phyloP scores from a whole-genome alignment of 2,797 vertebrate species.

The Echiichthys vipera region DNA sequence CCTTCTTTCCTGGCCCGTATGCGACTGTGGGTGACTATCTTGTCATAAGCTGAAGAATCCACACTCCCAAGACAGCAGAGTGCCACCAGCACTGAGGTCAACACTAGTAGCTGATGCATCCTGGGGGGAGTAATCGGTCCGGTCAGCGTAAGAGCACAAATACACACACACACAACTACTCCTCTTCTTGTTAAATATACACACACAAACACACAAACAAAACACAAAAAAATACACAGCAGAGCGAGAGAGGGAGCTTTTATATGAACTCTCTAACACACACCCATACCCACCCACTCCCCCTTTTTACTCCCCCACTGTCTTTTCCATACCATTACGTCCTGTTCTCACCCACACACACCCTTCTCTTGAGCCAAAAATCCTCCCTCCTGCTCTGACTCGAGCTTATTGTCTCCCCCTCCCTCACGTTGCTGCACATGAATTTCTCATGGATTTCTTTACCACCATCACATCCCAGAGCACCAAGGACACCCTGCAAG shows the following conservation, averaged over 20 bases:
- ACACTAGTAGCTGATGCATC: conserved; percentile 87
- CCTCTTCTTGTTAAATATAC: conserved; percentile 15
- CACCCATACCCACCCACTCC: conserved; percentile 62
- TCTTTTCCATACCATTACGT: conserved; percentile 62
- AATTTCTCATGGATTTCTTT: conserved; percentile 15
- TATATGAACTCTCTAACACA: conserved; percentile 84
- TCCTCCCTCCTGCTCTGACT: conserved; percentile 51
- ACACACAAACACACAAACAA: conserved; percentile 12
- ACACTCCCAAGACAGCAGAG: conserved; percentile 84
- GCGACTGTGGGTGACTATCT: conserved; percentile 95
- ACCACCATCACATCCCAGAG: conserved; percentile 74
- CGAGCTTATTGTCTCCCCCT: conserved; percentile 27
- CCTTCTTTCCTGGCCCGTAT: conserved; percentile 94
- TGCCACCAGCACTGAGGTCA: conserved; percentile 80
- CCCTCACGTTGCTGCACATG: conserved; percentile 33
- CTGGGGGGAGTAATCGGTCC: conserved; percentile 66
- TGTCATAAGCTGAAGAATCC: conserved; percentile 93
- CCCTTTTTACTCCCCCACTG: conserved; percentile 54
- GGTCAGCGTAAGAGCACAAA: conserved; percentile 39
- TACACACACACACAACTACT: conserved; percentile 51
- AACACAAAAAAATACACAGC: conserved; percentile 66
- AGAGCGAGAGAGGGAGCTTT: conserved; percentile 86
- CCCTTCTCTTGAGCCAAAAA: conserved; percentile 38
- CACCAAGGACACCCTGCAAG: conserved; percentile 64
- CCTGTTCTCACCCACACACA: conserved; percentile 50